Conservation (phyloP, 1,140 invertebrate species). For the Teleopsis dalmanni region DNA sequence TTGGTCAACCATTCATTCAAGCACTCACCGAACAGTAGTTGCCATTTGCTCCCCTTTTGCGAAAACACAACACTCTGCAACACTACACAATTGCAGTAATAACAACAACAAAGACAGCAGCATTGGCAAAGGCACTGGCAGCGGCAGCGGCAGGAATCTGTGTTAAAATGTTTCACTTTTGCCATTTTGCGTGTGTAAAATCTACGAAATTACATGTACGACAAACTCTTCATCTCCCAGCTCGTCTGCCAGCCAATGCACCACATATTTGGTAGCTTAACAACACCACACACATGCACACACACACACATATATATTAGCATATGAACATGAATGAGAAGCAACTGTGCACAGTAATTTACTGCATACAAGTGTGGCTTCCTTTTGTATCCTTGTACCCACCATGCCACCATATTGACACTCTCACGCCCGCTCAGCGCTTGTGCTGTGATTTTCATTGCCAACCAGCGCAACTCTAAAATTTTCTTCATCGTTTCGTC, state of each 20-base stretch:
- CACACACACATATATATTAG: background rate
- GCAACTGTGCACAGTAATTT: too few relatives aligned
- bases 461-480: too few relatives aligned
- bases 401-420: background rate
- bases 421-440: background rate
- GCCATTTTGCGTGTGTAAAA: conserved; percentile 10
- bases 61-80: too few relatives aligned
- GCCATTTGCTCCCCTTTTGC: too few relatives aligned
- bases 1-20: too few relatives aligned
- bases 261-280: background rate
- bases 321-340: background rate
- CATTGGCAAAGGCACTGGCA: background rate
- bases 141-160: too few relatives aligned
- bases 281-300: background rate
- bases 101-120: too few relatives aligned
- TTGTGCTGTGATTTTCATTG: too few relatives aligned
- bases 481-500: background rate
- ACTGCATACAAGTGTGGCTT: too few relatives aligned
- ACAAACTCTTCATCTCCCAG: too few relatives aligned
- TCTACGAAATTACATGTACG: conserved; percentile 7
- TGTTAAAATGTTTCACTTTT: conserved; percentile 6
- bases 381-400: background rate
- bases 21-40: too few relatives aligned
- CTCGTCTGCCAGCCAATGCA: background rate
- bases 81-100: too few relatives aligned